Evolutionary conservation across 1,140 invertebrate genomes (phyloP).

Genomic region (Sarcophaga bullata): DNA sequence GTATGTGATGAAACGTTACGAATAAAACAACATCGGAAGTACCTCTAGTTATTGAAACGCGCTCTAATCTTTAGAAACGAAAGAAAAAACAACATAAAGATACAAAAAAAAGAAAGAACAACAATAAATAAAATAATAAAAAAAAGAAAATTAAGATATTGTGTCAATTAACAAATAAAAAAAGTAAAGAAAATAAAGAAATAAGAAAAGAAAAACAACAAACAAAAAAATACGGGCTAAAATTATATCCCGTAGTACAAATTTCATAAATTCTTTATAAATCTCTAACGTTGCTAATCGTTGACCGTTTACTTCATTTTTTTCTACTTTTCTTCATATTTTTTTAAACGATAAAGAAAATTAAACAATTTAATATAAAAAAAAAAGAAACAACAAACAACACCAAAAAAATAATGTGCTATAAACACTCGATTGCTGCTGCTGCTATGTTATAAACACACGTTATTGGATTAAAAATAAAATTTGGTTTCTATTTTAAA

Average conservation of each 20-base stretch:
- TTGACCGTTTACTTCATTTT: not conserved
- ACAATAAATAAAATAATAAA: not conserved
- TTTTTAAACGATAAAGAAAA: not conserved
- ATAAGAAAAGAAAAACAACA: too few species aligned
- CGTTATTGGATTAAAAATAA: not conserved
- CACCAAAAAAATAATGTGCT: too few species aligned
- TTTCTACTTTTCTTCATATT: not conserved
- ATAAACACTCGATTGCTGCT: not conserved
- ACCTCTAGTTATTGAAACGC: conserved; percentile 5
- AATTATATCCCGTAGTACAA: too few species aligned
- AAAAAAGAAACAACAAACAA: not conserved
- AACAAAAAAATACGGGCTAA: too few species aligned
- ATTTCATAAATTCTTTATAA: not conserved
- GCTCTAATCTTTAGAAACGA: conserved; percentile 21
- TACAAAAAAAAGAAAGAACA: not conserved
- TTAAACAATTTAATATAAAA: conserved; percentile 7
- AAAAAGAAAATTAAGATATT: too few species aligned
- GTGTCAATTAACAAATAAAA: too few species aligned
- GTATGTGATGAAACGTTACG: not conserved
- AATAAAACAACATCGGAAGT: not conserved
- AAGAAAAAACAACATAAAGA: not conserved
- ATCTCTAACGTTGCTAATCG: not conserved
- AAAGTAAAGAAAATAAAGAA: too few species aligned
- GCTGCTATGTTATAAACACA: not conserved
- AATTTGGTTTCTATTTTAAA: not conserved